phyloP scores from a whole-genome alignment of 1,140 invertebrate genomes.

The Caerostris extrusa region DNA sequence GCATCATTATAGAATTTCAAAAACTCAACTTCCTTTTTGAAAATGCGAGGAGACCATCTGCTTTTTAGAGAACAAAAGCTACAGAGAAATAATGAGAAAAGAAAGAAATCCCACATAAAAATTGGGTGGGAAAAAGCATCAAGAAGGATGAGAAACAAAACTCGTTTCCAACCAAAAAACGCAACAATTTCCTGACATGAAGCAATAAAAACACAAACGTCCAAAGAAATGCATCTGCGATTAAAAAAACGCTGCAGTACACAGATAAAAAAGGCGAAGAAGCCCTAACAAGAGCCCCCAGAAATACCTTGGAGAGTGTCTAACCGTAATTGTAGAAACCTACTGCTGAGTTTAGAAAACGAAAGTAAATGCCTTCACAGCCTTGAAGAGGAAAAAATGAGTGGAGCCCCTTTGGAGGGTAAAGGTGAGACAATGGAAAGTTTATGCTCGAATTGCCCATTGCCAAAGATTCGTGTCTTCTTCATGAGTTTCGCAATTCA shows the following conservation, averaged over 20 bases:
- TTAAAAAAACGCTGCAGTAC: background rate
- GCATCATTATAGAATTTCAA: no score
- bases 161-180: background rate
- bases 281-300: background rate
- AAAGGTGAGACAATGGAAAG: slow-evolving; percentile 59
- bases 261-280: background rate
- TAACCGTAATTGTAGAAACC: slow-evolving; percentile 32
- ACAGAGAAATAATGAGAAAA: no score
- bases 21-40: no score
- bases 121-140: no score
- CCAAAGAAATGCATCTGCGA: background rate
- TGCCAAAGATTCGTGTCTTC: slow-evolving; percentile 5
- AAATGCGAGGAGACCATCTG: no score
- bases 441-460: slow-evolving; percentile 7
- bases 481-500: background rate
- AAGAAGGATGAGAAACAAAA: no score
- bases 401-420: background rate
- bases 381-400: slow-evolving; percentile 14
- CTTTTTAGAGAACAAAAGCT: no score
- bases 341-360: slow-evolving; percentile 54
- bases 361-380: slow-evolving; percentile 28
- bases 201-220: background rate
- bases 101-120: no score
- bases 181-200: background rate
- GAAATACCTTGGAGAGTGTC: background rate